Conservation (phyloP, 2,797 vertebrate species). For the Aeoliscus strigatus region DNA sequence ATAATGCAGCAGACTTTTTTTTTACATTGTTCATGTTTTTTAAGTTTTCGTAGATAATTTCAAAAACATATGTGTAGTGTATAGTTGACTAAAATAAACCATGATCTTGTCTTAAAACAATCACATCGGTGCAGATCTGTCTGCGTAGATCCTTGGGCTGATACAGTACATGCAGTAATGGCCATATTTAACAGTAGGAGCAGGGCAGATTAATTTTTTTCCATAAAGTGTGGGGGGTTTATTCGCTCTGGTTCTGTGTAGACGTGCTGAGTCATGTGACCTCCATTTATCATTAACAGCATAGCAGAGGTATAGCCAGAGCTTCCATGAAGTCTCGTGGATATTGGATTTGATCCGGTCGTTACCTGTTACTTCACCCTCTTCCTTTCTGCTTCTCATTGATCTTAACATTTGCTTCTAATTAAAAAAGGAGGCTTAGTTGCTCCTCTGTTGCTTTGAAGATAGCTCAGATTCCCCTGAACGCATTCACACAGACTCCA, state of each 20-base stretch:
- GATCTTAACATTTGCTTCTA: slow-evolving; percentile 37
- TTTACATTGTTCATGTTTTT: no score
- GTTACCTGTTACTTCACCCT: not conserved
- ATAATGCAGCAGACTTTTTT: no score
- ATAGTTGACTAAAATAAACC: no score
- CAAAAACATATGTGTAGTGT: no score
- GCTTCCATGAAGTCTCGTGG: not conserved
- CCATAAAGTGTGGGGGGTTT: slow-evolving; percentile 1
- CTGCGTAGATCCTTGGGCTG: slow-evolving; percentile 12
- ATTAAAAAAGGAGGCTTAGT: slow-evolving; percentile 45
- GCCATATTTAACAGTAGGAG: slow-evolving; percentile 18
- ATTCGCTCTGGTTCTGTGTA: slow-evolving; percentile 1
- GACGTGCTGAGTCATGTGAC: slow-evolving; percentile 2
- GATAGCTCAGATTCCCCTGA: slow-evolving; percentile 30
- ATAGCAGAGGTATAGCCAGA: not conserved
- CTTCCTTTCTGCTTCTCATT: slow-evolving; percentile 5
- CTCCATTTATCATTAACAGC: slow-evolving; percentile 1
- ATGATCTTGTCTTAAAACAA: no score
- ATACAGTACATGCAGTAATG: slow-evolving; percentile 2
- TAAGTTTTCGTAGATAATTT: no score
- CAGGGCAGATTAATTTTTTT: slow-evolving; percentile 9
- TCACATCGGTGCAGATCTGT: not conserved
- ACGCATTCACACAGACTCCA: slow-evolving; percentile 33
- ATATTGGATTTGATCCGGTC: not conserved
- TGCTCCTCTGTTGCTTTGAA: slow-evolving; percentile 36